phyloP scores from a whole-genome alignment of 2,113 vertebrate genomes.

The Rousettus leschenaultii region DNA sequence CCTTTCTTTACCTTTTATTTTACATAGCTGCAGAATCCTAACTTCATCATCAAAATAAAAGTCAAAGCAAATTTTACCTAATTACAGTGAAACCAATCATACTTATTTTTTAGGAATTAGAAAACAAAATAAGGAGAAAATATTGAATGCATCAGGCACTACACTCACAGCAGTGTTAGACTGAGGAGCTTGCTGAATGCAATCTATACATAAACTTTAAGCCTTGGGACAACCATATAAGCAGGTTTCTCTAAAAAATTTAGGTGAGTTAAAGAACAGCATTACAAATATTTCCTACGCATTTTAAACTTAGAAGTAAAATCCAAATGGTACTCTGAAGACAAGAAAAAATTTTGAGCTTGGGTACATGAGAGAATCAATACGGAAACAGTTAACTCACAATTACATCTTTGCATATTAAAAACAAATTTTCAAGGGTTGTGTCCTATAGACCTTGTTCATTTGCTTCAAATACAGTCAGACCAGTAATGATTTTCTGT shows the following conservation, averaged over 20 bases:
- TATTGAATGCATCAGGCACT: background rate
- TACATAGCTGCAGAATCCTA: background rate
- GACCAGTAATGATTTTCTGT: background rate
- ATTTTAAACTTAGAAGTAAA: slow-evolving; percentile 58
- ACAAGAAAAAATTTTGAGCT: slow-evolving; percentile 39
- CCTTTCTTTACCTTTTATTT: background rate
- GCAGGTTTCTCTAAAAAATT: slow-evolving; percentile 35
- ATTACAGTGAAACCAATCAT: background rate
- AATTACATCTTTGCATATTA: background rate
- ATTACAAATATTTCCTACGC: slow-evolving; percentile 31
- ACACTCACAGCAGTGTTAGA: background rate
- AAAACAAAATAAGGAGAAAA: slow-evolving; percentile 14
- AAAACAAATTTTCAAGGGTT: slow-evolving; percentile 1
- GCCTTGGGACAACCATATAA: background rate
- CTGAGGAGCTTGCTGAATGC: background rate
- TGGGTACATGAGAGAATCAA: slow-evolving; percentile 11
- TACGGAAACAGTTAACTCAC: background rate
- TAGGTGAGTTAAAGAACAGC: slow-evolving; percentile 35
- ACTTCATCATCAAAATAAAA: slow-evolving; percentile 24
- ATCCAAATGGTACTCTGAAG: slow-evolving; percentile 25
- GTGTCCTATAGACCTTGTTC: background rate
- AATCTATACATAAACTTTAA: background rate
- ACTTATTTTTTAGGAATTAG: background rate
- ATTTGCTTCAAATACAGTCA: background rate
- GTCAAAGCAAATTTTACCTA: background rate